Base-by-base conservation (phyloP, 2,888 invertebrate species). In the Apantesis nais region DNA sequence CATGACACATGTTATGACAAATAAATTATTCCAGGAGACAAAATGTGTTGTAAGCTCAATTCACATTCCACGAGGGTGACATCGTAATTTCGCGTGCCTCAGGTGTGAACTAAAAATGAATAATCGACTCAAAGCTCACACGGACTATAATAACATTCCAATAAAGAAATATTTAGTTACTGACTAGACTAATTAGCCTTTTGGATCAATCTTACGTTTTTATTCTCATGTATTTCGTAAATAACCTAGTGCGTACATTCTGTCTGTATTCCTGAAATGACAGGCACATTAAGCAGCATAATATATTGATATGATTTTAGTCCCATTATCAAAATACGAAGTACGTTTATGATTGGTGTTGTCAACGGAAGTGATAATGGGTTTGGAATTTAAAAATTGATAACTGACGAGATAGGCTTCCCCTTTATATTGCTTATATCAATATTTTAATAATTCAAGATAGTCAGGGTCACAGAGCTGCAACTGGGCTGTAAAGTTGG, bases 41-140 rank as follows among this genome's bases (percentile, higher is more conserved):
- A 29, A 66, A 60, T 60, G 29, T 60, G 29, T 66, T 58, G 39
- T 60, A 67, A 67, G 60, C 67, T 67, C 25, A 12, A 67, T 67
- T 69, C 16, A 8, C 37, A 61, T 69, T 60, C 61, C 37, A 60
- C 60, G 19, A 34, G 60, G 37, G 60, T 44, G 60, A 44, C 62
- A 75, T 31, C 9, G 66, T 67, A 67, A 75, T 75, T 72, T 75
- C 64, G 63, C 22, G 55, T 52, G 75, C 58, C 75, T 63, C 75
- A 74, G 63, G 75, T 74, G 75, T 22, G 29, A 60, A 37, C 34
- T 64, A 14, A 52, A 63, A 41, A 69, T 68, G 69, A 75, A 75
- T 75, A 75, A 69, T 72, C 55, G 68, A 58, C 34, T 68, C 34
- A 29, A n/a, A 44, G 29, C 31, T 67, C 34, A 31, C 41, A 34